Evolutionary conservation across 2,797 vertebrate species (phyloP).

Genomic region (Psittacula derbiana): DNA sequence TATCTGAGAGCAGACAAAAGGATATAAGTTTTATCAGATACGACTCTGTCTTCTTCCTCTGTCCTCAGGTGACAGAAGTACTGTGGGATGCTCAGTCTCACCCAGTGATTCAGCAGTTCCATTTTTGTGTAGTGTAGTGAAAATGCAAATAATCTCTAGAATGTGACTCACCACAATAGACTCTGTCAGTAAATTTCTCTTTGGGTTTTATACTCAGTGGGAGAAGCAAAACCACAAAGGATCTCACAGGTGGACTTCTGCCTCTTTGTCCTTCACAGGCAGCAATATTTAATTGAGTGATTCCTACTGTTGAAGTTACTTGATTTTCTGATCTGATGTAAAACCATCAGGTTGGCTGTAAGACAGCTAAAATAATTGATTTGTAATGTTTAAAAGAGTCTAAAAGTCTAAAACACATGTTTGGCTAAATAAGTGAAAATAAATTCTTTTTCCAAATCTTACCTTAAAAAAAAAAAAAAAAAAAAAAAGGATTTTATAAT

Average conservation of each 20-base stretch:
- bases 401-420: not conserved
- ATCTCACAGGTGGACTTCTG: not conserved
- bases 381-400: not conserved
- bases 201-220: not conserved
- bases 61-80: not conserved
- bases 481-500: not conserved
- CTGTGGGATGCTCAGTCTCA: rapidly evolving
- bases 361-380: not conserved
- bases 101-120: not conserved
- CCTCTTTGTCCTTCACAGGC: not conserved
- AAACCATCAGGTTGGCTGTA: not conserved
- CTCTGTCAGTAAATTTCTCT: not conserved
- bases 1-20: not conserved
- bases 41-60: not conserved
- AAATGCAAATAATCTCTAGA: not conserved
- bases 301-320: not conserved
- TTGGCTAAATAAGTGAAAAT: not conserved
- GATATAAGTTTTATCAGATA: not conserved
- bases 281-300: not conserved
- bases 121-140: not conserved
- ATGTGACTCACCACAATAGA: not conserved
- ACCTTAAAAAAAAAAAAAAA: not conserved
- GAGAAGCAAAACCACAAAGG: not conserved
- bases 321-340: not conserved
- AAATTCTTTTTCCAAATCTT: not conserved